phyloP scores from a whole-genome alignment of 1,140 invertebrate genomes.

The Zophobas atratus region DNA sequence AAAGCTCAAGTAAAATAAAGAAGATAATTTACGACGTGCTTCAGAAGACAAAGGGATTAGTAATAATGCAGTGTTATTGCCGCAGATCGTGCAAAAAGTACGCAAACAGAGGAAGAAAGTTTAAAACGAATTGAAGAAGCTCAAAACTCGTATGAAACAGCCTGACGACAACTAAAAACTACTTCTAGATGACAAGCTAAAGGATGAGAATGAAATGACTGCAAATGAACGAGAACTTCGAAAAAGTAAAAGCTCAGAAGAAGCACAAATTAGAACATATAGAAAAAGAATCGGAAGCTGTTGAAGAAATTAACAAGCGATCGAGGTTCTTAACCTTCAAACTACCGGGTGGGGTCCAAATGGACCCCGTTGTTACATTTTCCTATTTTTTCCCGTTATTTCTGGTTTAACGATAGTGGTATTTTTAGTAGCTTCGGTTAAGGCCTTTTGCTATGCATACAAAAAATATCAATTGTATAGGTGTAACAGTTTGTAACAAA shows the following conservation, averaged over 20 bases:
- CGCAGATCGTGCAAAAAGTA: slow-evolving; percentile 28
- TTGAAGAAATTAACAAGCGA: slow-evolving; percentile 71
- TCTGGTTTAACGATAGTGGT: too few species aligned
- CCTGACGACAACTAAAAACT: slow-evolving; percentile 3
- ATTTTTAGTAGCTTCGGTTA: too few species aligned
- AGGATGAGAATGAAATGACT: slow-evolving; percentile 62
- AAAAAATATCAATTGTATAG: too few species aligned
- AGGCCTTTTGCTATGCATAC: too few species aligned
- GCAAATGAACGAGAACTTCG: slow-evolving; percentile 67
- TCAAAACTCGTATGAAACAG: not conserved
- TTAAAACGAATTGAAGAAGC: not conserved
- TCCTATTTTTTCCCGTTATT: too few species aligned
- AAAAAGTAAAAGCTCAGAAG: slow-evolving; percentile 67
- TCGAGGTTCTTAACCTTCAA: slow-evolving; percentile 70
- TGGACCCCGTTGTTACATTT: too few species aligned
- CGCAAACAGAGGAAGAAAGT: not conserved
- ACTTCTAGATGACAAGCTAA: slow-evolving; percentile 61
- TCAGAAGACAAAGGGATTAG: not conserved
- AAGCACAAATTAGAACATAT: slow-evolving; percentile 67
- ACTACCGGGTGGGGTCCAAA: too few species aligned
- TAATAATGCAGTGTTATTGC: too few species aligned
- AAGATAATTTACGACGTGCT: slow-evolving; percentile 44
- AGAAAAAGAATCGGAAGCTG: slow-evolving; percentile 67
- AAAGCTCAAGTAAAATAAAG: slow-evolving; percentile 56
- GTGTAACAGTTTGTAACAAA: too few species aligned